A percentile compares a stretch with the other conserved stretches of the same genome.
These are phyloP conservation scores for Echinometra lucunter DNA, from an alignment of 53 echinoderm and acorn worm species.

Conservation along the genomic window DNA sequence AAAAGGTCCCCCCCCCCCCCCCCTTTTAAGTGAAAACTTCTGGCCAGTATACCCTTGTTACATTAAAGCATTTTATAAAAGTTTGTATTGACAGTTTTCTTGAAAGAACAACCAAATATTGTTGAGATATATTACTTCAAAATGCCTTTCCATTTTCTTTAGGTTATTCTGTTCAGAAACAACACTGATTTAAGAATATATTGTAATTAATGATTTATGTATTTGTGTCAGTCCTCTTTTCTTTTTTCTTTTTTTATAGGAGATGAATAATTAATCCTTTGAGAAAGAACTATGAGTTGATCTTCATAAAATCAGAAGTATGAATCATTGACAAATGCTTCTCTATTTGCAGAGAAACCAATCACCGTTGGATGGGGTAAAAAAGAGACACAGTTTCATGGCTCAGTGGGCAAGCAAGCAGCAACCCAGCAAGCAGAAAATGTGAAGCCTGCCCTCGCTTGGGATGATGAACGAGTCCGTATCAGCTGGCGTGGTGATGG, in stretches of 20 bases:
- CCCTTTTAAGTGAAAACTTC: no score
- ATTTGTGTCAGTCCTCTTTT: not conserved
- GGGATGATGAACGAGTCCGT: constrained; percentile 86
- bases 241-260: not conserved
- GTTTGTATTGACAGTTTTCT: no score
- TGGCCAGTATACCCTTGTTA: no score
- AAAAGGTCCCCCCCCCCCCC: no score
- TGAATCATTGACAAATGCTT: not conserved
- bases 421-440: constrained; percentile 76
- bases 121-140: no score
- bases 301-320: not conserved
- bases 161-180: no score
- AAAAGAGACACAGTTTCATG: constrained; percentile 98
- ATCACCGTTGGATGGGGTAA: constrained; percentile 96
- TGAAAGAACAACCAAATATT: no score
- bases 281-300: not conserved
- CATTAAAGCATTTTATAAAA: no score
- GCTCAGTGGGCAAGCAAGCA: constrained; percentile 92
- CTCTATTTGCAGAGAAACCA: constrained; percentile 81
- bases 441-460: constrained; percentile 79
- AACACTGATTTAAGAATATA: no score
- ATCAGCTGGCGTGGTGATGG: constrained; percentile 98
- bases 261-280: not conserved
- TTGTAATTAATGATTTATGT: no score
- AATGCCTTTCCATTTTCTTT: no score